These are phyloP conservation scores for Entomobrya proxima DNA, from an alignment of 2,888 invertebrate genomes.

Conservation along the genomic window DNA sequence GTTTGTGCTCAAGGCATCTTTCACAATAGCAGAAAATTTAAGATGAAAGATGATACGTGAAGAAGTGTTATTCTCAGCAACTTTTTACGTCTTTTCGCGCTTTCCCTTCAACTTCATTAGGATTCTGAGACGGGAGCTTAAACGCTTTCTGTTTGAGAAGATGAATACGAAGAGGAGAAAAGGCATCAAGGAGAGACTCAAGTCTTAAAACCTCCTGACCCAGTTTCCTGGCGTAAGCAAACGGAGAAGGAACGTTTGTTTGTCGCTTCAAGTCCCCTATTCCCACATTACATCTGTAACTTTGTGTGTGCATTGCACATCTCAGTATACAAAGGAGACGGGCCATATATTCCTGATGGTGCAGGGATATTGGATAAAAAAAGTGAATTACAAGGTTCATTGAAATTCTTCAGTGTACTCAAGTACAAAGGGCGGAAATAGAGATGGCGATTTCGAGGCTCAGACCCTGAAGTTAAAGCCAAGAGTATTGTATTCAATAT, in stretches of 20 bases:
- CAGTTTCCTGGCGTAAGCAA: constrained; percentile 20
- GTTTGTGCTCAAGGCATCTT: neutral
- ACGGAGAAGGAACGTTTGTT: constrained; percentile 15
- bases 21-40: neutral
- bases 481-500: too few species aligned
- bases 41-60: constrained; percentile 23
- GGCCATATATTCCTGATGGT: neutral
- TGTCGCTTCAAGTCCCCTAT: constrained; percentile 34
- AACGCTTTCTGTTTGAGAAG: constrained; percentile 25
- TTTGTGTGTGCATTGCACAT: neutral
- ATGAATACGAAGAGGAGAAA: constrained; percentile 5
- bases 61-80: constrained; percentile 7
- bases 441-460: neutral
- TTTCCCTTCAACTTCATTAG: constrained; percentile 49
- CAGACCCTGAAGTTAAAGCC: neutral
- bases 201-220: constrained; percentile 58
- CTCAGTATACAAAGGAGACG: neutral
- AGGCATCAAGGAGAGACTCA: constrained; percentile 24
- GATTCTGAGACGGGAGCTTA: constrained; percentile 48
- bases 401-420: constrained; percentile 39
- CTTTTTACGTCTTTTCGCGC: neutral
- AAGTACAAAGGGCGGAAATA: neutral
- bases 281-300: constrained; percentile 42
- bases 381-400: constrained; percentile 59
- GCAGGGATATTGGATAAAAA: constrained; percentile 10